Evolutionary conservation across 2,113 vertebrate genomes (phyloP).

Genomic region (Mormyrus iriodes): DNA sequence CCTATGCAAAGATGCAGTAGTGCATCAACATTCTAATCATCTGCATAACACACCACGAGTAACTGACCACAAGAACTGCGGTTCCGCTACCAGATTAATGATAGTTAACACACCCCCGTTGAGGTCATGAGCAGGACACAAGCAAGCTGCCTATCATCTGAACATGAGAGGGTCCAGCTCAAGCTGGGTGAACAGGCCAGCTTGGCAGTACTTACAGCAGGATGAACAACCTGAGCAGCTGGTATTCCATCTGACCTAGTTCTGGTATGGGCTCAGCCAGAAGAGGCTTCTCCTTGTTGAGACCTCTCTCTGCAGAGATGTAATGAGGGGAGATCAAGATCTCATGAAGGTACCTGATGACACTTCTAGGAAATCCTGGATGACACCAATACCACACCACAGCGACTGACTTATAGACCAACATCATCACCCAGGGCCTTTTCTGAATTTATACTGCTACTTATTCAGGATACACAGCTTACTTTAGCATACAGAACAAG

Average conservation of each 20-base stretch:
- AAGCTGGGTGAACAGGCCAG: conserved; percentile 8
- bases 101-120: background rate
- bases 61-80: background rate
- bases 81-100: background rate
- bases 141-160: background rate
- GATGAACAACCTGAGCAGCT: conserved; percentile 86
- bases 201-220: conserved; percentile 70
- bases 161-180: background rate
- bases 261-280: conserved; percentile 65
- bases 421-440: background rate
- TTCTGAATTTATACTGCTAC: background rate
- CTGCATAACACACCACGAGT: background rate
- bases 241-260: conserved; percentile 78
- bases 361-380: background rate
- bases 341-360: background rate
- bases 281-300: conserved; percentile 69
- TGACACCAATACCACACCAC: background rate
- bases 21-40: background rate
- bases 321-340: background rate
- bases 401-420: background rate
- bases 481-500: background rate
- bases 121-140: background rate
- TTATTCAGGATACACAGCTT: background rate
- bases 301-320: conserved; percentile 62
- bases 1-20: background rate